These are phyloP conservation scores for Periphyllus acericola DNA, from an alignment of 2,888 invertebrate genomes.

Conservation along the genomic window DNA sequence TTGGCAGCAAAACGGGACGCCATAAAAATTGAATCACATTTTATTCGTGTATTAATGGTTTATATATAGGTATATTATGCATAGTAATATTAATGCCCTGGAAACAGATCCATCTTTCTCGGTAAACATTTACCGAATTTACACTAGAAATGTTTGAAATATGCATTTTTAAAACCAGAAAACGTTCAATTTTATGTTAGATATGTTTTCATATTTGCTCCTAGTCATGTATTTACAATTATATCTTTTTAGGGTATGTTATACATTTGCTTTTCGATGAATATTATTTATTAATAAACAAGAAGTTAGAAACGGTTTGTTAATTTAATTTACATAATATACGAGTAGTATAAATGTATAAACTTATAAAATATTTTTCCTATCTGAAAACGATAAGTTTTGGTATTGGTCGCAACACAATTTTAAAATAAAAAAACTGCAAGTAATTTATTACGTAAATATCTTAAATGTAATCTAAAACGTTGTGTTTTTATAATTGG, in stretches of 20 bases:
- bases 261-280: no score
- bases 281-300: no score
- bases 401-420: background rate
- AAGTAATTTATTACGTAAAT: background rate
- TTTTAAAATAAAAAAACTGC: background rate
- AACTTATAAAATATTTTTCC: background rate
- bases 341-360: no score
- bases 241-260: no score
- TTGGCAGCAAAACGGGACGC: constrained; percentile 52
- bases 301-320: no score
- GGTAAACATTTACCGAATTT: constrained; percentile 17
- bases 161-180: background rate
- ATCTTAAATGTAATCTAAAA: constrained; percentile 1
- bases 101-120: constrained; percentile 4
- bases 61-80: background rate
- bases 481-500: background rate
- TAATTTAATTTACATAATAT: no score
- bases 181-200: background rate
- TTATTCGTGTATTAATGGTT: constrained; percentile 53
- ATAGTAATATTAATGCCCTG: constrained; percentile 16
- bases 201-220: background rate
- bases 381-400: background rate
- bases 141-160: background rate
- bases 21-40: constrained; percentile 53
- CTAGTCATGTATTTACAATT: no score